phyloP scores from a whole-genome alignment of 2,888 invertebrate genomes.

The Teleogryllus oceanicus region DNA sequence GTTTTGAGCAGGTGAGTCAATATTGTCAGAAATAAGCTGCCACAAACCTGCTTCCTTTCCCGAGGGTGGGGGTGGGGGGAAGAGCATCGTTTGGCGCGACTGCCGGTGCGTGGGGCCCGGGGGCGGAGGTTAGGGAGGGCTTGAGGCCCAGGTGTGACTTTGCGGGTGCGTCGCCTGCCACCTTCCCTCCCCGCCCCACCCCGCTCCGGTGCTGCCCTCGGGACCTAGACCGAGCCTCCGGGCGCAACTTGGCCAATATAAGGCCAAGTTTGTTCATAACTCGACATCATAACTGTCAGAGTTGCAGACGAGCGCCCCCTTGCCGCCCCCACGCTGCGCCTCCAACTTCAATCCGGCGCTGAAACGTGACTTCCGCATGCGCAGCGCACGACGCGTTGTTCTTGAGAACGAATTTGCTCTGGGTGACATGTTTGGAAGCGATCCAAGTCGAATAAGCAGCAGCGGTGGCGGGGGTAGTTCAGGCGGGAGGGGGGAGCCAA shows the following conservation, averaged over 20 bases:
- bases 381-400: background rate
- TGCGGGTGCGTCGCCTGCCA: background rate
- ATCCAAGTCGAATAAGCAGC: background rate
- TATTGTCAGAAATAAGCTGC: background rate
- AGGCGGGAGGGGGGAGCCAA: background rate
- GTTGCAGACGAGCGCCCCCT: background rate
- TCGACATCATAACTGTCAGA: slow-evolving; percentile 18
- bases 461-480: background rate
- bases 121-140: background rate
- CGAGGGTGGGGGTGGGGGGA: too few relatives aligned
- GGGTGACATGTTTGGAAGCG: slow-evolving; percentile 18
- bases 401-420: slow-evolving; percentile 4
- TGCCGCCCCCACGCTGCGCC: background rate
- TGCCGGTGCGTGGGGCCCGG: too few relatives aligned
- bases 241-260: background rate
- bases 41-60: background rate
- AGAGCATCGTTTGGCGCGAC: too few relatives aligned
- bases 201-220: background rate
- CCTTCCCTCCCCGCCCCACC: background rate
- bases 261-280: slow-evolving; percentile 5
- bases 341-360: background rate
- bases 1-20: too few relatives aligned
- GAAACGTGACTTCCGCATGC: background rate
- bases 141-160: background rate
- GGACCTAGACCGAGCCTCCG: background rate